Conservation (phyloP, 2,113 vertebrate genomes). For the Eulacestoma nigropectus region DNA sequence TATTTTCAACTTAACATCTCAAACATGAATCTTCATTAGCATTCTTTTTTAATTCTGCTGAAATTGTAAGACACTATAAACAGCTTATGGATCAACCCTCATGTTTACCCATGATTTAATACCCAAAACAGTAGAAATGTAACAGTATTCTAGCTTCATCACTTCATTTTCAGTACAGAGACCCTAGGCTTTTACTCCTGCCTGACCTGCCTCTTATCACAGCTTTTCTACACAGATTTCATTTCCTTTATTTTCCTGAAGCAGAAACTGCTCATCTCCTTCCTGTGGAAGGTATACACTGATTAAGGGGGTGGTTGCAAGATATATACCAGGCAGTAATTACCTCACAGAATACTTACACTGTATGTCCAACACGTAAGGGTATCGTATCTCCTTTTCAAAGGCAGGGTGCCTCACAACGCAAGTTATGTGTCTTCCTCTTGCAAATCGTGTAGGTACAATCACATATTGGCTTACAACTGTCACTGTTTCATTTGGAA, state of each 20-base stretch:
- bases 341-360: constrained; percentile 80
- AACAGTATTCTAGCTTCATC: neutral
- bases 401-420: constrained; percentile 90
- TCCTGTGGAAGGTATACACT: neutral
- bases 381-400: constrained; percentile 83
- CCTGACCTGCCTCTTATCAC: neutral
- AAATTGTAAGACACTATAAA: neutral
- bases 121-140: neutral
- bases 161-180: neutral
- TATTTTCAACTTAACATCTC: neutral
- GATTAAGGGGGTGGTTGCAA: neutral
- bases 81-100: neutral
- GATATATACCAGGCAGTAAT: neutral
- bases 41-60: neutral
- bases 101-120: neutral
- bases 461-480: constrained; percentile 81
- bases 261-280: neutral
- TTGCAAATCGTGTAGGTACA: constrained; percentile 82
- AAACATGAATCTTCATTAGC: neutral
- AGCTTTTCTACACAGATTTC: neutral
- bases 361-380: constrained; percentile 84
- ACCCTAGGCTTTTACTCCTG: neutral
- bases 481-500: constrained; percentile 85
- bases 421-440: constrained; percentile 86
- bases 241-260: neutral